Base-by-base conservation (phyloP, 2,888 invertebrate genomes). In the Mylabris sibirica region DNA sequence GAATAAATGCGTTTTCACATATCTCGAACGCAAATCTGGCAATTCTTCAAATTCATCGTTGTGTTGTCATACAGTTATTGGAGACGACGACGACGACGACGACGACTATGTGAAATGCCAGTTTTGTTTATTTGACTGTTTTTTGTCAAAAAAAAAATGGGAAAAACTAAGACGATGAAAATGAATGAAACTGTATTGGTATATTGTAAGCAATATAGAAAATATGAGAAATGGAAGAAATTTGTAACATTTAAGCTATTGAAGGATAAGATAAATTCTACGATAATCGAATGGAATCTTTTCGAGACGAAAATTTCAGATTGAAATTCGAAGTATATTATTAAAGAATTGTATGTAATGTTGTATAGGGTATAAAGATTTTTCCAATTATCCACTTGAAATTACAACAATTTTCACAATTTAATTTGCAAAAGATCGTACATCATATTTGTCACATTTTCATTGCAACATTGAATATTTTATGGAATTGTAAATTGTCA, bases 11-110 rank as follows among this genome's bases (percentile, higher is more conserved):
- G 70, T 73, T 74, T 73, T 70, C 72, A 71, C 75, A 75, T 78
- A 79, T 79, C 78, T 74, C 67, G 74, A 75, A 77, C 73, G 74
- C 75, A 78, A 78, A 78, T 78, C 78, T 78, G 72, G 77, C 77
- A 76, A 78, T 79, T 74, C 75, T 75, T 78, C 77, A 77, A 78
- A 75, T 72, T 66, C 64, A 59, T 38, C 64, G 59, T 53, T 30
- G 30, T 60, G 63, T 62, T 60, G 35, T 65, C 24, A 14, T 22
- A 70, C 63, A 63, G 63, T 60, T 59, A 63, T 65, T 60, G 64
- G 30, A 30, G 30, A 30, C 30, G 60, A 24, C 24, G 57, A 24
- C 57, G n/a, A n/a, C n/a, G n/a, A n/a, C n/a, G 30, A 30, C 30
- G 60, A 24, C 24, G 57, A 24, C 57, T 49, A 49, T 49, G 20